Base-by-base conservation (phyloP, 1,140 invertebrate genomes). In the Lepidotrigona ventralis region DNA sequence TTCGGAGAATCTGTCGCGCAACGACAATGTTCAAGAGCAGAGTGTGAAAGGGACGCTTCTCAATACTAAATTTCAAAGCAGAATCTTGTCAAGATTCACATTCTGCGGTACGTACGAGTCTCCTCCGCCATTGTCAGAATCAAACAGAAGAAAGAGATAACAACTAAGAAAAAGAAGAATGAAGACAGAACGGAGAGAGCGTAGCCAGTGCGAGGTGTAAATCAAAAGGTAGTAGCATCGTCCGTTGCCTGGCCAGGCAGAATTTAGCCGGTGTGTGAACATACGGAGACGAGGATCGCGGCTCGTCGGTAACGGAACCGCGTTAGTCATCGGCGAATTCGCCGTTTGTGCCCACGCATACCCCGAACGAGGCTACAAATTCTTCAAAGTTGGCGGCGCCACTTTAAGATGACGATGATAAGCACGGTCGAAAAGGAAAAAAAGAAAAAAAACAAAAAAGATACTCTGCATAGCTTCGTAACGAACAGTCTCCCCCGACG, bases 381-480 rank as follows among this genome's bases (percentile, higher is more conserved):
- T 66, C 80, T 80, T 80, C 77, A 81, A 78, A 81, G 84, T 19
- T 64, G 53, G 46, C 86, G 84, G 63, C 73, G 70, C 17, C 64
- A 64, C 63, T 88, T 85, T 79, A 54, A 86, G 86, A 88, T 89
- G 87, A 72, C 86, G 84, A 89, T 89, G 39, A 46, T 46, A 46
- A 46, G 39, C 39, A 8, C 39, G 39, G 39, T 46, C 39, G 39
- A 46, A 46, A 8, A 46, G 8, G 0, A 46, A 8, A 46, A 46
- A 46, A 11, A 39, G 6, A 39, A 5, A 8, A 8, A 39, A 8
- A 39, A 39, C 0, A 39, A 79, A 84, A 84, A 89, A 33, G 33
- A 84, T 88, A 81, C 86, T 82, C 77, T 23, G 87, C 88, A 86
- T 89, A 88, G 80, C 79, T 88, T 75, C 17, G 79, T 88, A 88